Base-by-base conservation (phyloP, 1,140 invertebrate genomes). In the Babylonia areolata region DNA sequence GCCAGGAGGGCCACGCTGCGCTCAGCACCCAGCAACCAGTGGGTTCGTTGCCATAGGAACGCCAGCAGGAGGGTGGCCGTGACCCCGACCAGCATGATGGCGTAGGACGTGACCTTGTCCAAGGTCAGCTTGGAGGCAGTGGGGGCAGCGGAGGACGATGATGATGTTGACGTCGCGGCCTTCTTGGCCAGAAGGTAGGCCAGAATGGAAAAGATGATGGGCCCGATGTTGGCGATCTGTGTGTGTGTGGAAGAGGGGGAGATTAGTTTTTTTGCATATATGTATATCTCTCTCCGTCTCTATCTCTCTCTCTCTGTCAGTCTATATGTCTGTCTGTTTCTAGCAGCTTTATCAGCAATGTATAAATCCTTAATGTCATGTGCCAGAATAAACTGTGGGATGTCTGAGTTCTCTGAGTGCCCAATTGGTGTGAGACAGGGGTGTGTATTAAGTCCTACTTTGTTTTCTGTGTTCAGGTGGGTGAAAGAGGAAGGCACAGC, bases 151-250 rank as follows among this genome's bases (percentile, higher is more conserved):
- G 95, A n/a, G 92, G 90, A 40, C 92, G 51, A 64, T 95, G 5
- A 91, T 95, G 86, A 97, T 97, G 0, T 95, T n/a, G n/a, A n/a
- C n/a, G 42, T 5, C 9, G 46, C 80, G 0, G 81, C 85, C 37
- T 20, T 93, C 28, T 94, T 92, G 3, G 95, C 94, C 17, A 94
- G 94, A 42, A 94, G 94, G 86, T 95, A 95, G 95, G 35, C 92
- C 89, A 42, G 92, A 46, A 71, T 95, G 9, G 91, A 95, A 86
- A 97, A 98, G 0, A 95, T 81, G 0, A 98, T 89, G 2, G 97
- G 96, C 3, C 97, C 97, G 28, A 98, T 93, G 94, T 98, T 98
- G 2, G 97, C 97, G n/a, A 97, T 94, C 94, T 95, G 97, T 9
- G 33, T 12, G 33, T 20, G 12, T 15, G 33, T 15, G 0, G 33